Evolutionary conservation across 2,888 invertebrate species (phyloP).

Genomic region (Aromia moschata): DNA sequence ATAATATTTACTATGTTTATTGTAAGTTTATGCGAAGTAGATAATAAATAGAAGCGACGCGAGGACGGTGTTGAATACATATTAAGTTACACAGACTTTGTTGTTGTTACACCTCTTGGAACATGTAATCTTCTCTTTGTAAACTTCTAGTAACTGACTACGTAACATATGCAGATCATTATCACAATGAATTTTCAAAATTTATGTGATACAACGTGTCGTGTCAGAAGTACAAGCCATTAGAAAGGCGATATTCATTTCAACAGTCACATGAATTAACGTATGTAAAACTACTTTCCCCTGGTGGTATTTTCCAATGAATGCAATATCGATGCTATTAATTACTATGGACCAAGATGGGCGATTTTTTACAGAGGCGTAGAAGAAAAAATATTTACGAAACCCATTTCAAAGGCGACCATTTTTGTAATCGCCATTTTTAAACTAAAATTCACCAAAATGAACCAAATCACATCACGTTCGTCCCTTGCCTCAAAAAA

Average conservation of each 20-base stretch:
- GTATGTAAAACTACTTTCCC: conserved; percentile 4
- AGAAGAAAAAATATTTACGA: no score
- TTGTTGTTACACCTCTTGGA: conserved; percentile 6
- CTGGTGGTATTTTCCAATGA: background rate
- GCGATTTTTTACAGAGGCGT: background rate
- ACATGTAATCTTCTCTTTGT: conserved; percentile 1
- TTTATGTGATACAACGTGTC: conserved; percentile 3
- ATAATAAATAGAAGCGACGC: background rate
- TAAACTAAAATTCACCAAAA: no score
- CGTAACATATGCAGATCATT: background rate
- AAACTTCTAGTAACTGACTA: conserved; percentile 11
- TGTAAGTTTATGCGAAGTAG: no score
- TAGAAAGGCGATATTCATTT: conserved; percentile 3
- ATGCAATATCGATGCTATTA: background rate
- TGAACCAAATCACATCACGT: no score
- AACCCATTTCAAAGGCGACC: no score
- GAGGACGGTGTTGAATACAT: background rate
- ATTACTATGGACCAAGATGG: background rate
- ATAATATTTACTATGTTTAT: no score
- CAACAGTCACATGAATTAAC: background rate
- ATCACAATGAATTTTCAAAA: background rate
- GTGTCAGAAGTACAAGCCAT: background rate
- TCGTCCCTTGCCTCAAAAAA: no score
- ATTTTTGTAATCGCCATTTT: no score
- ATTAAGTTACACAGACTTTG: background rate